These are phyloP conservation scores for Acleris laterana DNA, from an alignment of 2,888 invertebrate genomes.

Conservation along the genomic window DNA sequence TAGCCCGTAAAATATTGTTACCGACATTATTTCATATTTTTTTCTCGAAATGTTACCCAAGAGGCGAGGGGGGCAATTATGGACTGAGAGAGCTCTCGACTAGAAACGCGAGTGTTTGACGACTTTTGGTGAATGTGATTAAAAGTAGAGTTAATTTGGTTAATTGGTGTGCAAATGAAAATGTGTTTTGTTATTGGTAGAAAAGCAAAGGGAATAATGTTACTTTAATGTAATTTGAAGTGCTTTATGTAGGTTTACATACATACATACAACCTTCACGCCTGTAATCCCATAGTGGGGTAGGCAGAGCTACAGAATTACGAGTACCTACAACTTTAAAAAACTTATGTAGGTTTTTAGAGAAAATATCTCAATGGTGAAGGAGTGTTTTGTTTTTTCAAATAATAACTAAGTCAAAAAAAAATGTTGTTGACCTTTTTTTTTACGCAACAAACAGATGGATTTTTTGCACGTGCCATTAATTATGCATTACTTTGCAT, in stretches of 20 bases:
- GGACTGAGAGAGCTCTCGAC: constrained; percentile 7
- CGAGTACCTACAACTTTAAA: no score
- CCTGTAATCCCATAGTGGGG: no score
- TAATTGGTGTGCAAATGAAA: constrained; percentile 11
- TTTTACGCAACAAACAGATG: no score
- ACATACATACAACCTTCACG: no score
- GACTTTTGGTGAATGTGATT: constrained; percentile 16
- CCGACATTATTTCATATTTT: constrained; percentile 19
- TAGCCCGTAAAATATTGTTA: constrained; percentile 21
- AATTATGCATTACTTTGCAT: not conserved
- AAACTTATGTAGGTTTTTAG: no score
- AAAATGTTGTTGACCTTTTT: no score
- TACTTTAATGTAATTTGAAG: no score
- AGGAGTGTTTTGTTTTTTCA: no score
- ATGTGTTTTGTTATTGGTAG: not conserved
- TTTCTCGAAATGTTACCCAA: constrained; percentile 8
- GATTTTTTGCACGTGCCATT: not conserved
- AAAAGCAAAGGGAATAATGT: not conserved
- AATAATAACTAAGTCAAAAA: no score
- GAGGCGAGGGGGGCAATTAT: constrained; percentile 12
- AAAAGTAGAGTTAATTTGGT: constrained; percentile 12
- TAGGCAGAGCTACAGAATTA: no score
- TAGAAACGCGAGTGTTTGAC: constrained; percentile 12
- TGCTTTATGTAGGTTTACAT: no score
- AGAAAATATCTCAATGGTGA: no score